Evolutionary conservation across 2,888 invertebrate genomes (phyloP).

Genomic region (Crocallis elinguaria): DNA sequence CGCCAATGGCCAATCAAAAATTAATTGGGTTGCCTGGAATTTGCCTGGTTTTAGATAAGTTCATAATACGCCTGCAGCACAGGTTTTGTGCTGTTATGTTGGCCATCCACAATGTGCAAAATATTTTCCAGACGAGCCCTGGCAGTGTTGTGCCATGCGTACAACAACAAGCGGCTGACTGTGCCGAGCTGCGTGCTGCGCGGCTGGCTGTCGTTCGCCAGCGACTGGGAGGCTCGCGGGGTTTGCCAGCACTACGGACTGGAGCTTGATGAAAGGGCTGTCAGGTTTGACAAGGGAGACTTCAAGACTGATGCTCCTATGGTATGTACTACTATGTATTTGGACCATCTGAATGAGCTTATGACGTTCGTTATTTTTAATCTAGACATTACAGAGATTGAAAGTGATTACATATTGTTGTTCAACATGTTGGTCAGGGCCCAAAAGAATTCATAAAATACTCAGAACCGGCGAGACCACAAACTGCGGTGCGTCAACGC

Average conservation of each 20-base stretch:
- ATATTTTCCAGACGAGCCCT: slow-evolving; percentile 77
- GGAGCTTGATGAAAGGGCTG: slow-evolving; percentile 46
- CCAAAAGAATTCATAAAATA: too few relatives aligned
- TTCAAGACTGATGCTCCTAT: slow-evolving; percentile 65
- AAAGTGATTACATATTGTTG: too few relatives aligned
- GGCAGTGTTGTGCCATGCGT: slow-evolving; percentile 83
- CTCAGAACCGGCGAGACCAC: too few relatives aligned
- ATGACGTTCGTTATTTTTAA: too few relatives aligned
- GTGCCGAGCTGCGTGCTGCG: slow-evolving; percentile 77
- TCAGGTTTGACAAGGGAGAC: slow-evolving; percentile 53
- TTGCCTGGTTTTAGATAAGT: neutral
- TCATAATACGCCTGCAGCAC: neutral
- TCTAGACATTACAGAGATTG: too few relatives aligned
- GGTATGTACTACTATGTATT: slow-evolving; percentile 61
- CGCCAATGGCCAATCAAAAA: too few relatives aligned
- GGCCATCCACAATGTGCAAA: neutral
- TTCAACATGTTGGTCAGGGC: too few relatives aligned
- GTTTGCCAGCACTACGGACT: slow-evolving; percentile 83
- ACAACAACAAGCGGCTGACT: slow-evolving; percentile 81
- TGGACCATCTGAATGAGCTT: too few relatives aligned
- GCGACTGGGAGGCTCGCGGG: slow-evolving; percentile 58
- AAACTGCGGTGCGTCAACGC: too few relatives aligned
- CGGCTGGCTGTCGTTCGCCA: slow-evolving; percentile 75
- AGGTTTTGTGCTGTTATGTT: neutral
- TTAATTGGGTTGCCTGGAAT: too few relatives aligned